phyloP scores from a whole-genome alignment of 1,140 invertebrate genomes.

The Aphelenchoides avenae region DNA sequence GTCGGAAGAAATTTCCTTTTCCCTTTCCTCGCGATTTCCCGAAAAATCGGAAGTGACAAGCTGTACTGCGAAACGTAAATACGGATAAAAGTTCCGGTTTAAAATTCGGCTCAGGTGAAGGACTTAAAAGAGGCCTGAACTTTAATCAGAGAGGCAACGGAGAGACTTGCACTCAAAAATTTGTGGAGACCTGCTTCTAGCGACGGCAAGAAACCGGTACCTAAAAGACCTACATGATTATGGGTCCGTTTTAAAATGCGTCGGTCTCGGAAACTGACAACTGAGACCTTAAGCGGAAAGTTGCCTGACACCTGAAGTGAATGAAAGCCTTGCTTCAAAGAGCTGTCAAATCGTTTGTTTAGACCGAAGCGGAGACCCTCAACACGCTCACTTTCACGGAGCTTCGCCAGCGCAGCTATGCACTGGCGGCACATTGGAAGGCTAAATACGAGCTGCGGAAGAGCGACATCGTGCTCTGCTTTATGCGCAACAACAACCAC shows the following conservation, averaged over 20 bases:
- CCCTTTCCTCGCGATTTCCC: too few relatives aligned
- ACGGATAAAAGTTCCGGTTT: too few relatives aligned
- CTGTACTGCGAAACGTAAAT: too few relatives aligned
- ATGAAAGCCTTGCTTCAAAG: not conserved
- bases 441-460: conserved; percentile 10
- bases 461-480: conserved; percentile 27
- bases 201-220: too few relatives aligned
- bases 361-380: conserved; percentile 17
- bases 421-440: conserved; percentile 6
- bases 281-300: conserved; percentile 1
- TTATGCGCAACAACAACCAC: conserved; percentile 23
- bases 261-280: not conserved
- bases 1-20: too few relatives aligned
- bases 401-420: conserved; percentile 12
- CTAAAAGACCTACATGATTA: not conserved
- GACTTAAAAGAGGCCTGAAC: too few relatives aligned
- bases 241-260: not conserved
- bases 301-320: not conserved
- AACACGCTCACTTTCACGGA: conserved; percentile 14
- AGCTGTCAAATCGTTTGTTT: not conserved
- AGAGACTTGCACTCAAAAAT: too few relatives aligned
- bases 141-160: too few relatives aligned
- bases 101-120: too few relatives aligned
- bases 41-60: too few relatives aligned
- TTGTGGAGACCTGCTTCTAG: too few relatives aligned